Conservation (phyloP, 2,888 invertebrate genomes). For the Torymus auratus region DNA sequence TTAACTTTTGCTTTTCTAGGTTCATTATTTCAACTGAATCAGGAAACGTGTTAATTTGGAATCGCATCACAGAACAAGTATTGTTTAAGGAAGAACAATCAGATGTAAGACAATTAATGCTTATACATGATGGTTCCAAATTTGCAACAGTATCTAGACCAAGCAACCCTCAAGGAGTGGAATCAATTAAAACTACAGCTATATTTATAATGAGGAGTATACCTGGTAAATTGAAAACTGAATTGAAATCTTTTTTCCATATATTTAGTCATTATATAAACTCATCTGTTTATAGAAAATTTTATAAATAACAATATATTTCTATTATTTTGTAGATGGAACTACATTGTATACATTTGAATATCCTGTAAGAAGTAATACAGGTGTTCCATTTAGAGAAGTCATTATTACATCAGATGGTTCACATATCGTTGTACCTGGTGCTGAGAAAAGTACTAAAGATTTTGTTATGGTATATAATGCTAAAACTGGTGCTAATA, state of each 20-base stretch:
- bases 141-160: conserved; percentile 87
- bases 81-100: conserved; percentile 90
- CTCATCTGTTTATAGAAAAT: too few relatives aligned
- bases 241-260: background rate
- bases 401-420: conserved; percentile 91
- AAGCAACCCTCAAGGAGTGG: conserved; percentile 81
- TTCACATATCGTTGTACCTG: conserved; percentile 86
- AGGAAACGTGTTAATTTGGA: conserved; percentile 94
- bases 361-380: conserved; percentile 85
- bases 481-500: conserved; percentile 85
- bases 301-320: too few relatives aligned
- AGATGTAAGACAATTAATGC: conserved; percentile 85
- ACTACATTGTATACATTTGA: conserved; percentile 88
- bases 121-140: conserved; percentile 86
- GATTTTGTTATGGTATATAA: conserved; percentile 91
- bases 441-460: conserved; percentile 88
- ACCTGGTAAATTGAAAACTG: conserved; percentile 79
- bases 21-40: conserved; percentile 94
- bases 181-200: conserved; percentile 83
- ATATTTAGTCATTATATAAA: too few relatives aligned
- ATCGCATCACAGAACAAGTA: conserved; percentile 85
- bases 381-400: conserved; percentile 84
- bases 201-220: conserved; percentile 84
- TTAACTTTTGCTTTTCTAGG: conserved; percentile 68
- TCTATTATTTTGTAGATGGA: conserved; percentile 79